phyloP scores from a whole-genome alignment of 2,888 invertebrate species.

The Acleris emargana region DNA sequence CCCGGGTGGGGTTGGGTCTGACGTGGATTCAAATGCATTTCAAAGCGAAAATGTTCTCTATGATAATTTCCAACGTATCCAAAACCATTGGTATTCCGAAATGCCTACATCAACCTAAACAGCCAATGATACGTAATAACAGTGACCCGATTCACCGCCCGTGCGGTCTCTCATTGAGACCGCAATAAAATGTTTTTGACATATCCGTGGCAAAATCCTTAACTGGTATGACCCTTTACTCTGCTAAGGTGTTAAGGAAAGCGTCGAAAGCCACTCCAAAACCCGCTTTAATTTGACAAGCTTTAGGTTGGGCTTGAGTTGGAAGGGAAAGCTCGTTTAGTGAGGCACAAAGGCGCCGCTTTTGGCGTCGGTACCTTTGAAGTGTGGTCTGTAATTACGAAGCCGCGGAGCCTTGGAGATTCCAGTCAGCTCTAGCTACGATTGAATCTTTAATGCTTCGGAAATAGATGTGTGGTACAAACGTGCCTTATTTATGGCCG shows the following conservation, averaged over 20 bases:
- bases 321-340: conserved; percentile 64
- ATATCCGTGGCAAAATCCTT: conserved; percentile 84
- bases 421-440: conserved; percentile 18
- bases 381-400: conserved; percentile 75
- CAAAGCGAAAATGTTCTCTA: too few species aligned
- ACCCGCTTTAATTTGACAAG: conserved; percentile 6
- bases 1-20: too few species aligned
- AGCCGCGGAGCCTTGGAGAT: conserved; percentile 41
- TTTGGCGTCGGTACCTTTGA: conserved; percentile 74
- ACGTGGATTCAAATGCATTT: not conserved
- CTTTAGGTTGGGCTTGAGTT: conserved; percentile 42
- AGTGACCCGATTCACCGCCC: conserved; percentile 72
- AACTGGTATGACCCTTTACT: conserved; percentile 80
- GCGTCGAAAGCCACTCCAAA: conserved; percentile 38
- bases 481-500: not conserved
- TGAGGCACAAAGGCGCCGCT: conserved; percentile 79
- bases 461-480: not conserved
- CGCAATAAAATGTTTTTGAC: conserved; percentile 83
- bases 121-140: conserved; percentile 53
- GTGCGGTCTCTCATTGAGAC: conserved; percentile 79
- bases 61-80: not conserved
- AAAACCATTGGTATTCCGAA: conserved; percentile 16
- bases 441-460: conserved; percentile 5
- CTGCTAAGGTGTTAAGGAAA: conserved; percentile 80
- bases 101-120: conserved; percentile 52